Percentiles rank a stretch among this genome's conserved stretches.
These are phyloP conservation scores for Melanerpes formicivorus DNA, from an alignment of 2,113 vertebrate genomes.

Conservation along the genomic window DNA sequence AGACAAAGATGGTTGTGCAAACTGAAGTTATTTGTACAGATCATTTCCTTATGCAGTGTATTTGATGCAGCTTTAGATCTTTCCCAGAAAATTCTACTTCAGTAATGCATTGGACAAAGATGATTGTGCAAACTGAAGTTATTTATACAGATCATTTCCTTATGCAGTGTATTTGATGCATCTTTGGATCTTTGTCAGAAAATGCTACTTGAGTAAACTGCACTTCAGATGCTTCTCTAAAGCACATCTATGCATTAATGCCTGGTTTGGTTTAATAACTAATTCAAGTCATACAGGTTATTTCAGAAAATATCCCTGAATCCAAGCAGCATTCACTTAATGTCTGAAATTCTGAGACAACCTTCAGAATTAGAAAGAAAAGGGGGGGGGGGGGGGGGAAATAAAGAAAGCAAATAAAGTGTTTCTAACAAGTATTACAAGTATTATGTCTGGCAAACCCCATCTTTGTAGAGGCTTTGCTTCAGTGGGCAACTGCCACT, in stretches of 20 bases:
- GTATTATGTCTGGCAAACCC: neutral
- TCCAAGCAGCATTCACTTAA: too few species aligned
- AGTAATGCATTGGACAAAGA: neutral
- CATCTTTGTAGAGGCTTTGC: slow-evolving; percentile 72
- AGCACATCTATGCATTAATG: neutral
- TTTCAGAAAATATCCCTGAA: too few species aligned
- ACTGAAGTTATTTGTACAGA: neutral
- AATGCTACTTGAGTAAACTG: neutral
- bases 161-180: neutral
- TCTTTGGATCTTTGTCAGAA: neutral
- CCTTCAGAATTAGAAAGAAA: neutral
- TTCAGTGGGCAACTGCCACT: slow-evolving; percentile 78
- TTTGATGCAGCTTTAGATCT: neutral
- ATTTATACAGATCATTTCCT: neutral
- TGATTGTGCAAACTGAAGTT: neutral
- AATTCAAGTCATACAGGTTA: neutral
- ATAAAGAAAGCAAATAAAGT: neutral
- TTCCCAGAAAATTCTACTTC: neutral
- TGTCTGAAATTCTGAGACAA: neutral
- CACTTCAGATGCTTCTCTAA: neutral
- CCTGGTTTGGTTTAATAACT: neutral
- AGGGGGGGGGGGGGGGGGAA: neutral
- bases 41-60: neutral
- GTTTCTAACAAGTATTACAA: neutral
- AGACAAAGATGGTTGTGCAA: neutral